phyloP scores from a whole-genome alignment of 2,888 invertebrate species.

The Ophioninae sp. region DNA sequence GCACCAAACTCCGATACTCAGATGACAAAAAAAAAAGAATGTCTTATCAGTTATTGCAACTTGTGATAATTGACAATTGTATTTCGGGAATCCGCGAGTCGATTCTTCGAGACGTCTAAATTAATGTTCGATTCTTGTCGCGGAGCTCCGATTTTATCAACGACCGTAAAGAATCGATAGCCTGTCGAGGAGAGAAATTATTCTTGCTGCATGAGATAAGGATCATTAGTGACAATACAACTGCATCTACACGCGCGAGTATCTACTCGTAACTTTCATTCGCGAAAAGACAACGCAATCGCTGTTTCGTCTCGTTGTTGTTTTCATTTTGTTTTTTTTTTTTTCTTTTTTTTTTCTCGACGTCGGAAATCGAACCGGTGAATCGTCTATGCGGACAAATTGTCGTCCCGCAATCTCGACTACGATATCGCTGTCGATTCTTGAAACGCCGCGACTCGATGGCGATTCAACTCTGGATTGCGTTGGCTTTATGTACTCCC shows the following conservation, averaged over 20 bases:
- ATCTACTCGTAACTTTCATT: conserved; percentile 12
- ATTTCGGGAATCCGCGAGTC: not conserved
- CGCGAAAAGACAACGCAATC: conserved; percentile 41
- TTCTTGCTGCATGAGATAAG: conserved; percentile 41
- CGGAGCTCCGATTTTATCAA: conserved; percentile 8
- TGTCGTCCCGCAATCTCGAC: conserved; percentile 45
- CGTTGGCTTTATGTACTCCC: conserved; percentile 34
- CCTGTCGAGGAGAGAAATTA: conserved; percentile 31
- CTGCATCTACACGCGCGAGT: conserved; percentile 12
- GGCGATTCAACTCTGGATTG: conserved; percentile 38
- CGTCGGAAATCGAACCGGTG: conserved; percentile 45
- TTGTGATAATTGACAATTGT: conserved; percentile 6
- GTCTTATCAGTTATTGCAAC: not conserved
- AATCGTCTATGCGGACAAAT: conserved; percentile 27
- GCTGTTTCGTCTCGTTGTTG: conserved; percentile 41
- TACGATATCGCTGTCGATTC: conserved; percentile 50
- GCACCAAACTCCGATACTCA: not conserved
- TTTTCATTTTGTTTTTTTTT: no score
- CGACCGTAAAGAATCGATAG: conserved; percentile 33
- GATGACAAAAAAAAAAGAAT: not conserved
- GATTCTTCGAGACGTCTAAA: not conserved
- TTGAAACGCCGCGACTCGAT: conserved; percentile 14
- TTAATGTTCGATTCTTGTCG: conserved; percentile 5
- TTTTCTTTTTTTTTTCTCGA: conserved; percentile 18
- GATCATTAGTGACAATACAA: conserved; percentile 57